These are phyloP conservation scores for Mesochorus sp. DNA, from an alignment of 2,888 invertebrate genomes.

Conservation along the genomic window DNA sequence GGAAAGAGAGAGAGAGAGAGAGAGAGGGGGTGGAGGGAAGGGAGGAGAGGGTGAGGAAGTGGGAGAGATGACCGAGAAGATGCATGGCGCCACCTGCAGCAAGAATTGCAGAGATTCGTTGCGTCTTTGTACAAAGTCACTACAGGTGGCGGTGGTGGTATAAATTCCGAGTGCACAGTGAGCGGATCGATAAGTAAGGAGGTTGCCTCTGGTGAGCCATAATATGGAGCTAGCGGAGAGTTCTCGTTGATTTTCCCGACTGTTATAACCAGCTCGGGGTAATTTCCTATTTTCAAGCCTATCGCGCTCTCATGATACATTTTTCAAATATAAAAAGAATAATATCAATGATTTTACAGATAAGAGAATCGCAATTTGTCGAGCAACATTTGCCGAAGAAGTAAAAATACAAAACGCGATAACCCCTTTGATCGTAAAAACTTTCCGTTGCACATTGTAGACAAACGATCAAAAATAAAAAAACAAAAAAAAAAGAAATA, in stretches of 20 bases:
- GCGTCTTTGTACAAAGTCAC: constrained; percentile 59
- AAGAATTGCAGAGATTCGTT: constrained; percentile 49
- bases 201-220: no score
- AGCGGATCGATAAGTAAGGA: constrained; percentile 59
- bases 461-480: no score
- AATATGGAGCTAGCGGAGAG: constrained; percentile 17
- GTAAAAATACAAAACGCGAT: constrained; percentile 9
- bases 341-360: not conserved
- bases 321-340: not conserved
- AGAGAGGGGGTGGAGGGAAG: not conserved
- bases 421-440: constrained; percentile 29
- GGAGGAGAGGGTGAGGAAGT: constrained; percentile 1
- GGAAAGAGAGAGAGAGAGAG: constrained; percentile 3
- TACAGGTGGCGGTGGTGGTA: constrained; percentile 65
- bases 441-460: constrained; percentile 8
- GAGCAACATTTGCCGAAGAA: not conserved
- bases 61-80: constrained; percentile 30
- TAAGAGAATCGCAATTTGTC: not conserved
- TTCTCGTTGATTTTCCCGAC: constrained; percentile 9
- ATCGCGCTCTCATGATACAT: not conserved
- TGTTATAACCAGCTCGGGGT: constrained; percentile 5
- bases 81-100: constrained; percentile 64
- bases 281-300: not conserved
- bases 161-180: constrained; percentile 51
- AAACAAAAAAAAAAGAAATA: not conserved